Conservation (phyloP, 2,113 vertebrate species). For the Sebastes schlegelii region DNA sequence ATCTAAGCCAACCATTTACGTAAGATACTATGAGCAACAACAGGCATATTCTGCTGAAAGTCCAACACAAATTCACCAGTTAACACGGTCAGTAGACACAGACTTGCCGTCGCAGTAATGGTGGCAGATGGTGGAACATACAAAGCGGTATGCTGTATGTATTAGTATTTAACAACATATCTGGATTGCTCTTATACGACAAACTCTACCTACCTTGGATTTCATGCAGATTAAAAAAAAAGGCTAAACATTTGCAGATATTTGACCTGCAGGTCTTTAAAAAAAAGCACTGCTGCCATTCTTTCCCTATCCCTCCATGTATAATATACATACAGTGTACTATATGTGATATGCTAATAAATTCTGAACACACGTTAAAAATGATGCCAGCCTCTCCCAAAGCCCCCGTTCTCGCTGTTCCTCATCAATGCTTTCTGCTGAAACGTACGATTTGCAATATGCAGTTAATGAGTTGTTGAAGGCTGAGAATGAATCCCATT, state of each 20-base stretch:
- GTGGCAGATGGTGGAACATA: too few relatives aligned
- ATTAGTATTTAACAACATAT: conserved; percentile 8
- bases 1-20: too few relatives aligned
- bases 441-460: conserved; percentile 85
- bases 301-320: not conserved
- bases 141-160: not conserved
- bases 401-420: conserved; percentile 74
- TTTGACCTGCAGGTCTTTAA: conserved; percentile 32
- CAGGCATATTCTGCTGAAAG: too few relatives aligned
- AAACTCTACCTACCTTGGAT: not conserved
- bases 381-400: conserved; percentile 65
- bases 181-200: conserved; percentile 70
- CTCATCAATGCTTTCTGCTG: conserved; percentile 86
- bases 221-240: conserved; percentile 37
- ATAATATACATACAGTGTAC: conserved; percentile 37
- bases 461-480: conserved; percentile 87
- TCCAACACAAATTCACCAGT: too few relatives aligned
- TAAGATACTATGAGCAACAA: too few relatives aligned
- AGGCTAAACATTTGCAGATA: conserved; percentile 11
- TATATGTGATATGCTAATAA: conserved; percentile 75
- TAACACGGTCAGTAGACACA: too few relatives aligned
- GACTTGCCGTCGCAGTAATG: too few relatives aligned
- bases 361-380: conserved; percentile 72
- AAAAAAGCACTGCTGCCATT: conserved; percentile 16
- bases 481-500: conserved; percentile 86